Evolutionary conservation across 2,113 vertebrate genomes (phyloP).

Genomic region (Colaptes auratus): DNA sequence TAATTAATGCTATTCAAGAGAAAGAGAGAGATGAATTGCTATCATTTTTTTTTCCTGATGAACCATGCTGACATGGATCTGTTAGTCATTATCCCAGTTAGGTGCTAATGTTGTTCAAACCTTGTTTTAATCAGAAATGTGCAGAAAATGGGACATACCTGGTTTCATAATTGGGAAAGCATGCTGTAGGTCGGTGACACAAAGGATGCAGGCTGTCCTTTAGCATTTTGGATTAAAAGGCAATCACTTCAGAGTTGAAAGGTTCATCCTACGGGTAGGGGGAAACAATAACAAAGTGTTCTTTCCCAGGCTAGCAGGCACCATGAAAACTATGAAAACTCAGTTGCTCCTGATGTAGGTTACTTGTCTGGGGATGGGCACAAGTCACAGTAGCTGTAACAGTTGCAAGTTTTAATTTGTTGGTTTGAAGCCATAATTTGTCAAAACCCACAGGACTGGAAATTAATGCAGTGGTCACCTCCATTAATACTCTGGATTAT

Average conservation of each 20-base stretch:
- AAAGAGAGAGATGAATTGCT: not conserved
- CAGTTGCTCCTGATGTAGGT: not conserved
- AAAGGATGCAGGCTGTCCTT: not conserved
- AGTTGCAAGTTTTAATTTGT: not conserved
- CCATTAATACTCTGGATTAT: not conserved
- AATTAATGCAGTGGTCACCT: not conserved
- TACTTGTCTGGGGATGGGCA: not conserved
- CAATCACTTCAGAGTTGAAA: not conserved
- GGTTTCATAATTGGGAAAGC: not conserved
- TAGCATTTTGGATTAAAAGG: not conserved
- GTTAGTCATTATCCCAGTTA: not conserved
- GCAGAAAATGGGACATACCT: not conserved
- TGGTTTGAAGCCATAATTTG: not conserved
- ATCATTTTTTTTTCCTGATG: not conserved
- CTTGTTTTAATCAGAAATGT: not conserved
- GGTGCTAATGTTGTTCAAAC: not conserved
- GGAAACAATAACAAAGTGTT: not conserved
- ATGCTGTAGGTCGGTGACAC: accelerated
- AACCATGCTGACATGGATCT: not conserved
- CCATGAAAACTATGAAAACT: not conserved
- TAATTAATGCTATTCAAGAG: not conserved
- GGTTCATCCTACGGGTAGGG: not conserved
- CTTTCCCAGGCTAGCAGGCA: not conserved
- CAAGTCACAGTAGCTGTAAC: not conserved
- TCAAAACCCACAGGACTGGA: not conserved